Evolutionary conservation across 2,797 vertebrate species (phyloP).

Genomic region (Neosilurus hyrtlii): DNA sequence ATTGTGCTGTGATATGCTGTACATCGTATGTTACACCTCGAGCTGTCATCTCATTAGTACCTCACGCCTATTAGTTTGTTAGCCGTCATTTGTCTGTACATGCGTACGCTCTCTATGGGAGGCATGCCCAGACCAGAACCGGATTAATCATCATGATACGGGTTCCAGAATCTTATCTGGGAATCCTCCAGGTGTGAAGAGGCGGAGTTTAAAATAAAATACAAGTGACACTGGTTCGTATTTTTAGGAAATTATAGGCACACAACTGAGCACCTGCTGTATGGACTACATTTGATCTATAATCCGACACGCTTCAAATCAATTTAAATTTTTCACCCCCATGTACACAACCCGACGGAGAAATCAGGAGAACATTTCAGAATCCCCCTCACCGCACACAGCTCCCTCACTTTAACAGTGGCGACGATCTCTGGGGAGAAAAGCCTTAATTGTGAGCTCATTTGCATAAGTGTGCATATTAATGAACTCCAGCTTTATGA

Average conservation of each 20-base stretch:
- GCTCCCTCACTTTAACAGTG: conserved; percentile 61
- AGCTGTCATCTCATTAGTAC: not conserved
- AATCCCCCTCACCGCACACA: conserved; percentile 47
- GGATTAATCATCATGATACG: not conserved
- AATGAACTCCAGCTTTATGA: conserved; percentile 78
- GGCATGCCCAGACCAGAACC: not conserved
- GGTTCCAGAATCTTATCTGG: not conserved
- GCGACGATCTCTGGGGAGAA: conserved; percentile 71
- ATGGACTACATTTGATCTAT: not conserved
- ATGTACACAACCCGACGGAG: not conserved
- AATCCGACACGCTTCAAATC: not conserved
- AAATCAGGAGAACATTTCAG: conserved; percentile 63
- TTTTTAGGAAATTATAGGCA: not conserved
- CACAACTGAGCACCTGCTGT: not conserved
- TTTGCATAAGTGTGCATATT: conserved; percentile 86
- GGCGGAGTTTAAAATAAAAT: not conserved
- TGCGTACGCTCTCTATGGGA: not conserved
- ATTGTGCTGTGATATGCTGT: not conserved
- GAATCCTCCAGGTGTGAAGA: not conserved
- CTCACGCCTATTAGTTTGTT: conserved; percentile 15
- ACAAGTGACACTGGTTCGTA: not conserved
- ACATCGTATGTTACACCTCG: not conserved
- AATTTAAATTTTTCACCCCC: not conserved
- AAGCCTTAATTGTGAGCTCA: conserved; percentile 78
- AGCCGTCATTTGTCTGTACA: not conserved